Evolutionary conservation across 2,888 invertebrate species (phyloP).

Genomic region (Hedychridium roseum): DNA sequence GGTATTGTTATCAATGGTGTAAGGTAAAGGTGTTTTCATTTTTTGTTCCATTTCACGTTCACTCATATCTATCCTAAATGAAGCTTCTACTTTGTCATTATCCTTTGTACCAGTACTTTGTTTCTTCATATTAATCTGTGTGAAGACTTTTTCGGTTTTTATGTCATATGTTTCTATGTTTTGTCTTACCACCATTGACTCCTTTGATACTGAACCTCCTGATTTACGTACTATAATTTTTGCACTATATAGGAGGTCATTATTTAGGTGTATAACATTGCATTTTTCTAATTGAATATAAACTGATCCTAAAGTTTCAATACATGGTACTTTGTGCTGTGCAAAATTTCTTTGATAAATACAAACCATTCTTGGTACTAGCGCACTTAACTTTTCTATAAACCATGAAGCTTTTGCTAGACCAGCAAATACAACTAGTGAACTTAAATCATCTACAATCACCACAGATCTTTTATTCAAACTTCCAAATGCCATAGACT

Average conservation of each 20-base stretch:
- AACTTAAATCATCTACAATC: conserved; percentile 53
- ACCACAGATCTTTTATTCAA: conserved; percentile 39
- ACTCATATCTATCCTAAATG: conserved; percentile 56
- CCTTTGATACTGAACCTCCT: conserved; percentile 44
- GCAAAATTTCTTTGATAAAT: conserved; percentile 51
- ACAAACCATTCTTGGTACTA: conserved; percentile 49
- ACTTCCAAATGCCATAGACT: conserved; percentile 49
- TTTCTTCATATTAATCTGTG: conserved; percentile 7
- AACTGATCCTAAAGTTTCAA: conserved; percentile 54
- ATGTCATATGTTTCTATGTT: conserved; percentile 42
- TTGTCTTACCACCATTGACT: conserved; percentile 46
- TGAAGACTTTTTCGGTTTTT: conserved; percentile 31
- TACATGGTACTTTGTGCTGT: conserved; percentile 40
- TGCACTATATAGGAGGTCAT: conserved; percentile 38
- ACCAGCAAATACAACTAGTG: conserved; percentile 47
- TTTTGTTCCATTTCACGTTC: conserved; percentile 54
- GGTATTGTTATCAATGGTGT: conserved; percentile 35
- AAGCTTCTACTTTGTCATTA: conserved; percentile 26
- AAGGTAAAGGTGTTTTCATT: conserved; percentile 52
- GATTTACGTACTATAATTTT: conserved; percentile 44
- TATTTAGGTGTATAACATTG: conserved; percentile 12
- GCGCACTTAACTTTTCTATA: conserved; percentile 45
- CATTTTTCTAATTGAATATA: conserved; percentile 46
- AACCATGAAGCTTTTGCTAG: conserved; percentile 43
- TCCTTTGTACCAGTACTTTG: neutral